A percentile compares a stretch with the other conserved stretches of the same genome.
Evolutionary conservation across 2,888 invertebrate genomes (phyloP).

Genomic region (Diarsia dahlii): DNA sequence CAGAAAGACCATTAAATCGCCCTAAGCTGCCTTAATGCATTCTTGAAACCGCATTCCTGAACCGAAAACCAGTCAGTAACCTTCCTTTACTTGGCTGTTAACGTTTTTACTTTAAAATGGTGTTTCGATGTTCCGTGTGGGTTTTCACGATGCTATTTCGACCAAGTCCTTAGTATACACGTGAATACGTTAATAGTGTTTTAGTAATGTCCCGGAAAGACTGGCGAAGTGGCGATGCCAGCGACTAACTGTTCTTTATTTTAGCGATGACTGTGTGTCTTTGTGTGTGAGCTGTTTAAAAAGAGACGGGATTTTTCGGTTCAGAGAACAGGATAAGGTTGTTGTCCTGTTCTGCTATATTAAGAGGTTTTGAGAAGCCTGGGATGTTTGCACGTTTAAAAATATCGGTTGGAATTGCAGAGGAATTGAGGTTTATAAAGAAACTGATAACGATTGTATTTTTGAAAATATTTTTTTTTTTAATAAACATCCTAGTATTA

Average conservation of each 20-base stretch:
- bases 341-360: slow-evolving; percentile 23
- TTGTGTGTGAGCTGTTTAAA: slow-evolving; percentile 33
- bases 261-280: slow-evolving; percentile 49
- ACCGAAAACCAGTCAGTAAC: slow-evolving; percentile 58
- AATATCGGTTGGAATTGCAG: neutral
- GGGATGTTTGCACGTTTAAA: neutral
- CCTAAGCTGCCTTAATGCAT: slow-evolving; percentile 59
- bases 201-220: slow-evolving; percentile 52
- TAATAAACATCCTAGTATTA: neutral
- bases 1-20: slow-evolving; percentile 56
- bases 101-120: slow-evolving; percentile 53
- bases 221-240: slow-evolving; percentile 4
- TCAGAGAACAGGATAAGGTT: slow-evolving; percentile 5
- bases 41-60: slow-evolving; percentile 54
- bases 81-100: slow-evolving; percentile 40
- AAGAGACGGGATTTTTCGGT: slow-evolving; percentile 22
- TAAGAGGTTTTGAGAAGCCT: neutral
- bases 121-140: slow-evolving; percentile 45
- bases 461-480: neutral
- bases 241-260: slow-evolving; percentile 57
- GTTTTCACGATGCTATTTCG: slow-evolving; percentile 48
- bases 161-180: slow-evolving; percentile 38
- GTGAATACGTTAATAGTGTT: slow-evolving; percentile 58
- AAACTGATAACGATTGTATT: neutral
- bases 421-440: neutral